Base-by-base conservation (phyloP, 2,113 vertebrate species). In the Eulemur rufifrons region DNA sequence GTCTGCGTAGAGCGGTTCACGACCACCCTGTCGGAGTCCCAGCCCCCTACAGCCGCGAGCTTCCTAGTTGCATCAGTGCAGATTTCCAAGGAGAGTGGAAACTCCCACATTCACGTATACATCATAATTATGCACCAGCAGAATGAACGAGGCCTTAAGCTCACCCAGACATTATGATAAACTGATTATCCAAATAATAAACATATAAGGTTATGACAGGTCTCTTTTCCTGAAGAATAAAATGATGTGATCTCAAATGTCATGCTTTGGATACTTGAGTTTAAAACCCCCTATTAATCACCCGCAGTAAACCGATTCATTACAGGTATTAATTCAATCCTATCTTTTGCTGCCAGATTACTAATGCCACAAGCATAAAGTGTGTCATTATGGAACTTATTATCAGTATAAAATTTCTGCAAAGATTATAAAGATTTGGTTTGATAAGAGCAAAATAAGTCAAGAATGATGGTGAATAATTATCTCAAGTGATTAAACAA, bases 221-320 rank as follows among this genome's bases (percentile, higher is more conserved):
- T 95, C 32, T 17, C 71, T 85, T 91, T 80, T 71, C 37, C 47
- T 45, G 20, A 90, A 86, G 42, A 78, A 84, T 66, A 66, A 95
- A 66, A 42, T 37, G 47, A 85, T 83, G 17, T 29, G 91, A 93
- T 98, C 98, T 97, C 95, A 95, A 89, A 89, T 97, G 96, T 94
- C 93, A 27, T 25, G 73, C 81, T 96, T 97, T 95, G 92, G 93
- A 82, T 97, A 86, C 95, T 95, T 97, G 78, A 95, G 56, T 97
- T 59, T 42, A 97, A 98, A 96, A 96, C 94, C 95, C 45, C n/a
- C 96, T 98, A 98, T 98, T 98, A 98, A 96, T 97, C 95, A 98
- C 96, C 95, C 81, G 94, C 82, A 98, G 95, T 95, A 98, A 98
- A 96, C 12, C 76, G 86, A 97, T 84, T 87, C 3, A 56, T 96